phyloP scores from a whole-genome alignment of 2,113 vertebrate species.

The Oncorhynchus gorbuscha region DNA sequence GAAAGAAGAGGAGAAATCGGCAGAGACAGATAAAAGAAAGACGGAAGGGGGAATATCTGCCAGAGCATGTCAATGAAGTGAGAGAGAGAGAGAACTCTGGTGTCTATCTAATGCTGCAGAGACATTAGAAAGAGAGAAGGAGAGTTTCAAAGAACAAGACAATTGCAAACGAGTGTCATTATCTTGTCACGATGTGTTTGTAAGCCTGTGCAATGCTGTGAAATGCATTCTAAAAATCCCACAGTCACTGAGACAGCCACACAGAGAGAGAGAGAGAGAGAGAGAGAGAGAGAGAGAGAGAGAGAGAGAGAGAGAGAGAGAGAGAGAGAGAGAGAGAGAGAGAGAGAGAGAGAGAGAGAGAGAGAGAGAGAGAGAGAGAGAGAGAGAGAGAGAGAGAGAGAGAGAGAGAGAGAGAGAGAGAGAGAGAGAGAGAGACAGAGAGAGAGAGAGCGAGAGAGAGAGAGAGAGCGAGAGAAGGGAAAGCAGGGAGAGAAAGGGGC shows the following conservation, averaged over 20 bases:
- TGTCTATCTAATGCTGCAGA: not conserved
- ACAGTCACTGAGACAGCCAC: not conserved
- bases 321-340: slow-evolving; percentile 17
- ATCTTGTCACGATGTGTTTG: not conserved
- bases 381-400: slow-evolving; percentile 4
- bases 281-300: not conserved
- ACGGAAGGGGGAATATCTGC: not conserved
- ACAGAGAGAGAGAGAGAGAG: not conserved
- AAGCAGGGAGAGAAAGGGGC: not conserved
- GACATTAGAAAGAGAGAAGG: not conserved
- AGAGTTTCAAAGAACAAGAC: not conserved
- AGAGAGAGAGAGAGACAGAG: not conserved
- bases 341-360: not conserved
- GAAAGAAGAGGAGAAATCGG: not conserved
- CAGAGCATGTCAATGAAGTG: not conserved
- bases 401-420: slow-evolving; percentile 12
- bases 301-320: slow-evolving; percentile 9
- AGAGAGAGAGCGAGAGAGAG: not conserved
- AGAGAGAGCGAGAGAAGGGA: not conserved
- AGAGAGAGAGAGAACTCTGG: not conserved
- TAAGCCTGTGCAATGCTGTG: not conserved
- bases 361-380: slow-evolving; percentile 21
- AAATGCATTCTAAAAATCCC: not conserved
- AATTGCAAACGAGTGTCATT: not conserved
- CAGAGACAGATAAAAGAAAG: not conserved